A percentile compares a stretch with the other conserved stretches of the same genome.
Evolutionary conservation across 1,140 invertebrate species (phyloP).

Genomic region (Drosophila chauvacae): DNA sequence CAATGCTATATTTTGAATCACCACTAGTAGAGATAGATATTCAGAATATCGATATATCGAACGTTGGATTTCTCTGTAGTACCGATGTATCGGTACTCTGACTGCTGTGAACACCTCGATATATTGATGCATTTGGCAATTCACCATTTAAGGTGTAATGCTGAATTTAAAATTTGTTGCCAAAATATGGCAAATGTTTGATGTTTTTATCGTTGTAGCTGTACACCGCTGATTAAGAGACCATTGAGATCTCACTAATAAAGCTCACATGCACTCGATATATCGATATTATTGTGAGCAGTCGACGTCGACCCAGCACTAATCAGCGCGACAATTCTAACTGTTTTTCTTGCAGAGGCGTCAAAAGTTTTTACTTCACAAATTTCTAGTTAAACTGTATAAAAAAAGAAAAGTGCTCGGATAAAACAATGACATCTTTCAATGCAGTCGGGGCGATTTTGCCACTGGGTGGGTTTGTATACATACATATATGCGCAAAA

Average conservation of each 20-base stretch:
- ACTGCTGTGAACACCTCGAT: no score
- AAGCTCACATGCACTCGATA: background rate
- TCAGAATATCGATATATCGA: background rate
- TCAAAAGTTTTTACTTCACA: no score
- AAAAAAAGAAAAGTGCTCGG: background rate
- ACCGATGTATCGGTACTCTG: background rate
- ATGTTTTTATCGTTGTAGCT: no score
- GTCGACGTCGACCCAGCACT: background rate
- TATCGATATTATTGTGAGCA: background rate
- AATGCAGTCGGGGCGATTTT: constrained; percentile 22
- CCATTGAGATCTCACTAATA: no score
- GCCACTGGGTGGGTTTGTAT: constrained; percentile 33
- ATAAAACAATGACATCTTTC: constrained; percentile 31
- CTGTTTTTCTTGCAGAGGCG: background rate
- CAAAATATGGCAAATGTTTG: no score
- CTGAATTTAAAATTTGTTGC: no score
- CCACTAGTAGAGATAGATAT: background rate
- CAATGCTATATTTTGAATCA: no score
- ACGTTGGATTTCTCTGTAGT: background rate
- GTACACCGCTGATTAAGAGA: no score
- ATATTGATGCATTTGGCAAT: no score
- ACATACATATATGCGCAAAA: background rate
- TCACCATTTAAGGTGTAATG: no score
- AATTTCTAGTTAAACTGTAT: background rate
- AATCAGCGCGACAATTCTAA: constrained; percentile 13